Evolutionary conservation across 2,888 invertebrate species (phyloP).

Genomic region (Luperina testacea): DNA sequence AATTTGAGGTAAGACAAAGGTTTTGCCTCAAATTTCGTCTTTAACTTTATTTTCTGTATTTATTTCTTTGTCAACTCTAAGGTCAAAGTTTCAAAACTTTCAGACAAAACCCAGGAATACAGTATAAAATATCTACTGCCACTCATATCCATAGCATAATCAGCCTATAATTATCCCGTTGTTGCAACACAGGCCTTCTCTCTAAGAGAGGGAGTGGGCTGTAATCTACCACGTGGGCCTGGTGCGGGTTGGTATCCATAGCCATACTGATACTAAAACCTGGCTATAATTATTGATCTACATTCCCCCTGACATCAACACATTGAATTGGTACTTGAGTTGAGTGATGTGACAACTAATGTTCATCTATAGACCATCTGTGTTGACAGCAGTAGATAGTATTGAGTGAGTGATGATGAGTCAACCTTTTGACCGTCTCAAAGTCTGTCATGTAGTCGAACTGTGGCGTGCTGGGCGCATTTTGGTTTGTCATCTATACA

Average conservation of each 20-base stretch:
- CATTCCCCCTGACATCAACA: neutral
- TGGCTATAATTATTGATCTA: neutral
- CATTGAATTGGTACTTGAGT: conserved; percentile 25
- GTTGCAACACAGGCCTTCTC: neutral
- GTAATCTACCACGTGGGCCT: neutral
- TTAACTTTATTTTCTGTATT: neutral
- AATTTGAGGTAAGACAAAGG: too few relatives aligned
- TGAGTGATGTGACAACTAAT: conserved; percentile 13
- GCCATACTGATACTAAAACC: neutral
- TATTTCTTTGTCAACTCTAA: neutral
- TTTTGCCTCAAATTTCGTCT: neutral
- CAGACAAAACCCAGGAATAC: neutral
- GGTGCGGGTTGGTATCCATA: neutral
- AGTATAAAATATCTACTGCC: neutral
- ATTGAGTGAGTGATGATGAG: conserved; percentile 16
- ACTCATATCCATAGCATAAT: neutral
- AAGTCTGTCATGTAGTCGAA: too few relatives aligned
- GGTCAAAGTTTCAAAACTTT: neutral
- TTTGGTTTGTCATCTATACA: too few relatives aligned
- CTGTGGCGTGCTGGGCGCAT: too few relatives aligned
- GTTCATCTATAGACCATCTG: neutral
- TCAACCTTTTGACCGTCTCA: neutral
- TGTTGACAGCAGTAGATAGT: conserved; percentile 22
- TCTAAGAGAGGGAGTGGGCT: neutral
- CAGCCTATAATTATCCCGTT: neutral